Percentiles rank a stretch among this genome's conserved stretches.
phyloP scores from a whole-genome alignment of 1,140 invertebrate species.

The Proctacanthus coquilletti region DNA sequence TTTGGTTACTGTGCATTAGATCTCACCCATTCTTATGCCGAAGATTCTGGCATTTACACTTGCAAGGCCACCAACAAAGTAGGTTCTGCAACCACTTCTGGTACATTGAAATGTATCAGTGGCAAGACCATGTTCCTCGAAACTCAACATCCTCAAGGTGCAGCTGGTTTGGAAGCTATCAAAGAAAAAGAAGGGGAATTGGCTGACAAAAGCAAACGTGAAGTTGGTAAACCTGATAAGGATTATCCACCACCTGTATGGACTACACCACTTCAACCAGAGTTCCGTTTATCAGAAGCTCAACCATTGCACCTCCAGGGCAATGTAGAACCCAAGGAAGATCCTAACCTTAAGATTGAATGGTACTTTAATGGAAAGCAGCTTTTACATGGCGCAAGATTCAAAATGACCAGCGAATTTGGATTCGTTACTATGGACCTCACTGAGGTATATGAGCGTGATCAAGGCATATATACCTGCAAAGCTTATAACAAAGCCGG shows the following conservation, averaged over 20 bases:
- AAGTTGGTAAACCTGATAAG: conserved; percentile 48
- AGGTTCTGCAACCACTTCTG: conserved; percentile 74
- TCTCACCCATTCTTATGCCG: conserved; percentile 61
- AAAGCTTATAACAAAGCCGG: conserved; percentile 74
- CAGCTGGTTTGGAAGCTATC: conserved; percentile 69
- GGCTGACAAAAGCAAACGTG: conserved; percentile 48
- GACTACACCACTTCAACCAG: conserved; percentile 61
- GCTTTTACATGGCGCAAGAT: conserved; percentile 67
- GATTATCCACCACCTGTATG: conserved; percentile 78
- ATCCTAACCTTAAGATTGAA: conserved; percentile 87
- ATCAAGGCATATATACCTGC: conserved; percentile 88
- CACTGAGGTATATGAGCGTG: conserved; percentile 77
- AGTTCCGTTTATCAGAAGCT: conserved; percentile 76
- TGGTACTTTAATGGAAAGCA: conserved; percentile 89
- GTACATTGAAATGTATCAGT: conserved; percentile 65
- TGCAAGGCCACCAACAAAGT: conserved; percentile 85
- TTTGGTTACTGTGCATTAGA: conserved; percentile 79
- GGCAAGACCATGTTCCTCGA: conserved; percentile 65
- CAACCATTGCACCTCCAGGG: conserved; percentile 84
- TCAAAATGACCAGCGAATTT: conserved; percentile 80
- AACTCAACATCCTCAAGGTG: conserved; percentile 81
- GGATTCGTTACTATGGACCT: conserved; percentile 83
- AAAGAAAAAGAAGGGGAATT: conserved; percentile 67
- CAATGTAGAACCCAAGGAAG: conserved; percentile 87
- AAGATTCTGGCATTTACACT: conserved; percentile 82